Percentiles rank a stretch among this genome's conserved stretches.
Evolutionary conservation across 2,888 invertebrate species (phyloP).

Genomic region (Laspeyria flexula): DNA sequence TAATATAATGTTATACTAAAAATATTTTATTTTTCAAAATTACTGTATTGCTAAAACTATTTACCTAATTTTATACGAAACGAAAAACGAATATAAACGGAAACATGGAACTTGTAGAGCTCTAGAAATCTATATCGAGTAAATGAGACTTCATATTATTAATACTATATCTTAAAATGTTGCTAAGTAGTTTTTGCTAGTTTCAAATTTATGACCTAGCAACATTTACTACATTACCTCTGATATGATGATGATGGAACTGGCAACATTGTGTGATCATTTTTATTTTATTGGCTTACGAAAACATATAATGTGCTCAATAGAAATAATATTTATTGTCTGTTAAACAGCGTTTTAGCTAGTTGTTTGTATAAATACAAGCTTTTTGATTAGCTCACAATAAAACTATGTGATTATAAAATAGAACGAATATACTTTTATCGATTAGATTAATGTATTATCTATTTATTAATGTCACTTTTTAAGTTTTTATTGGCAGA

Average conservation of each 20-base stretch:
- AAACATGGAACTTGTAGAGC: no score
- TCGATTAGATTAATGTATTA: neutral
- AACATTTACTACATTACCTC: no score
- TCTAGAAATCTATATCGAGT: no score
- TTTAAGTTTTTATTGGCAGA: neutral
- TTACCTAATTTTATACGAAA: no score
- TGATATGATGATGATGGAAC: no score
- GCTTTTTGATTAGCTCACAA: slow-evolving; percentile 41
- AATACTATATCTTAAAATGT: neutral
- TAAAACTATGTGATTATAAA: slow-evolving; percentile 22
- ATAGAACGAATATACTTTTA: slow-evolving; percentile 15
- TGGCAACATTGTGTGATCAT: slow-evolving; percentile 28
- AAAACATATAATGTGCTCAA: slow-evolving; percentile 61
- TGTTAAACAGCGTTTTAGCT: slow-evolving; percentile 51
- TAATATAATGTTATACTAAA: no score
- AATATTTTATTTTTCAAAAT: no score
- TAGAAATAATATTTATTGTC: slow-evolving; percentile 50
- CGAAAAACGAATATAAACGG: no score
- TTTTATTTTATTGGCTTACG: slow-evolving; percentile 57
- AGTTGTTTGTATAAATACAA: slow-evolving; percentile 43
- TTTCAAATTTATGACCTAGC: neutral
- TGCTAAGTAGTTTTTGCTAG: neutral
- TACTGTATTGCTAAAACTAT: no score
- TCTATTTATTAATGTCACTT: neutral
- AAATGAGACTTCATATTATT: neutral